Evolutionary conservation across 1,140 invertebrate species (phyloP).

Genomic region (Drosophila triauraria): DNA sequence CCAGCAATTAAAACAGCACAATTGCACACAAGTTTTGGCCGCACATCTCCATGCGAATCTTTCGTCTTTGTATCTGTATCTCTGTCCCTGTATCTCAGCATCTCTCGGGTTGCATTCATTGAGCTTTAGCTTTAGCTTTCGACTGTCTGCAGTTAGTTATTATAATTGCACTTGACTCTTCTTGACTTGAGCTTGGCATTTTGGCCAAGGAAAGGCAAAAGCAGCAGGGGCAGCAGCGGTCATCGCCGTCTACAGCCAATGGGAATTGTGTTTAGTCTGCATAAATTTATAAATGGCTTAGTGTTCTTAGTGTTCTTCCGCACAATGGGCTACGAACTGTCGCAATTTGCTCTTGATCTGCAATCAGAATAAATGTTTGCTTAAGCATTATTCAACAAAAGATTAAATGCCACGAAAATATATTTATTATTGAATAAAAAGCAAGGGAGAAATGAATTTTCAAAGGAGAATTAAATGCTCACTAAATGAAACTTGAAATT

Average conservation of each 20-base stretch:
- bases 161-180: conserved; percentile 55
- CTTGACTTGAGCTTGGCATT: conserved; percentile 27
- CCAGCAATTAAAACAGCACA: conserved; percentile 79
- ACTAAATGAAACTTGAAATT: neutral
- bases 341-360: conserved; percentile 27
- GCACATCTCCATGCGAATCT: conserved; percentile 37
- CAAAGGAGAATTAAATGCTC: too few relatives aligned
- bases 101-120: conserved; percentile 28
- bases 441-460: neutral
- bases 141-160: conserved; percentile 44
- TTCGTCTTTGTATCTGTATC: conserved; percentile 20
- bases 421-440: conserved; percentile 10
- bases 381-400: conserved; percentile 32
- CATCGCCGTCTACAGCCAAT: neutral
- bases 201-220: conserved; percentile 1
- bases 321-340: conserved; percentile 32
- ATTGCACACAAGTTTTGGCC: conserved; percentile 64
- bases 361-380: conserved; percentile 32
- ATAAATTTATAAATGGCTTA: conserved; percentile 48
- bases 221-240: conserved; percentile 1
- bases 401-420: conserved; percentile 3
- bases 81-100: conserved; percentile 7
- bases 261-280: conserved; percentile 43
- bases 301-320: conserved; percentile 23
- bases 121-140: conserved; percentile 34